Conservation (phyloP, 2,797 vertebrate species). For the Platalea minor region DNA sequence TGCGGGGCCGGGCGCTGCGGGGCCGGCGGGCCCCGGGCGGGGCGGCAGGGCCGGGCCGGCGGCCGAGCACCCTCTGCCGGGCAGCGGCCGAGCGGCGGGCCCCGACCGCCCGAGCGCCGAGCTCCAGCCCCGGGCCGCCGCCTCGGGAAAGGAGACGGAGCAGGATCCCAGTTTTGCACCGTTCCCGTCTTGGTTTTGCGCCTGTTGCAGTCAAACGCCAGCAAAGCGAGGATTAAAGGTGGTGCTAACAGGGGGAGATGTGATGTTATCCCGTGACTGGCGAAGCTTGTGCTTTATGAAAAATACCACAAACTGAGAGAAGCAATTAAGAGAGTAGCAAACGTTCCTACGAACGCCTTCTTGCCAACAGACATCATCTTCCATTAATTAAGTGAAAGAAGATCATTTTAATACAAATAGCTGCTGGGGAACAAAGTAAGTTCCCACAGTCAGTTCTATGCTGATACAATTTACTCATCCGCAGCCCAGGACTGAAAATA, state of each 20-base stretch:
- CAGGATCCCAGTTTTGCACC: no score
- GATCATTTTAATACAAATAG: neutral
- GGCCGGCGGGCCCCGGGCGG: no score
- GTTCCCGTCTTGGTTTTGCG: neutral
- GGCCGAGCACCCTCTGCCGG: conserved; percentile 15
- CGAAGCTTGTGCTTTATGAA: neutral
- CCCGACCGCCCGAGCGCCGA: no score
- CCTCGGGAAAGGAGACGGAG: no score
- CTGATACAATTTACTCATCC: neutral
- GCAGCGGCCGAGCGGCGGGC: neutral
- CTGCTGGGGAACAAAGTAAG: neutral
- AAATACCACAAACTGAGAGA: neutral
- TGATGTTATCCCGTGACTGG: neutral
- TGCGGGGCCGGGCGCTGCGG: no score
- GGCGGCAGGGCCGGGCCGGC: neutral
- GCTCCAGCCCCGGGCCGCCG: no score
- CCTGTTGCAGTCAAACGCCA: no score
- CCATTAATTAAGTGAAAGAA: neutral
- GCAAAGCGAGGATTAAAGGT: no score
- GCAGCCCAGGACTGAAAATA: rapidly evolving
- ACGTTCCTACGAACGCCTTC: neutral
- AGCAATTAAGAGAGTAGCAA: neutral
- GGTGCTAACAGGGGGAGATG: neutral
- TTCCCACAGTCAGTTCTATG: neutral
- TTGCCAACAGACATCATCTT: neutral